Evolutionary conservation across 2,113 vertebrate genomes (phyloP), one percentile per base, ranked within the genome.

Genomic region (Puntigrus tetrazona): DNA sequence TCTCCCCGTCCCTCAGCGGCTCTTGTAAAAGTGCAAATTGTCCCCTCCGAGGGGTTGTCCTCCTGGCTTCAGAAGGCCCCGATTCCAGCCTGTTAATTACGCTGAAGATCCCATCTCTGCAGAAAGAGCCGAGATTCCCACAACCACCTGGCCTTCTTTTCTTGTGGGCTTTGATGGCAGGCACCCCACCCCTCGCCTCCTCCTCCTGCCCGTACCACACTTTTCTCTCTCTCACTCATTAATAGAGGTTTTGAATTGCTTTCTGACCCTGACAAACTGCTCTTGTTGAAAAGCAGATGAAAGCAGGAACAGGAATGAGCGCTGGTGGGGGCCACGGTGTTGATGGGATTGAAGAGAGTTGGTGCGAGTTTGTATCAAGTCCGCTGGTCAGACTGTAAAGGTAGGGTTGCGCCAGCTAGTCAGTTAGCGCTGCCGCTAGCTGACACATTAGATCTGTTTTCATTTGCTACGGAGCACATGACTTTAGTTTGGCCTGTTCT

Each of bases 221-320:
- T 16, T 89, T 88, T 85, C 86, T 81, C 78, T 80, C 83, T 87
- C 91, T 92, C 85, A 79, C 86, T 87, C 90, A 95, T 95, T 95
- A 95, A 92, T 88, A 83, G 73, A 43, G 95, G 96, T 97, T 97
- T 97, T 97, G 94, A 94, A 91, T 97, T 97, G 95, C 96, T 94
- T 91, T 91, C 90, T 87, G 84, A 90, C 92, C 93, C 92, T 89
- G 94, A 94, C 95, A 96, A 95, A 94, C 94, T 92, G 93, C 90
- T 95, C 93, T 92, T 89, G 88, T 95, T 97, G 95, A 95, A 96
- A 96, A 96, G 85, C 92, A 91, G 91, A 91, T 20, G 84, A 89
- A 92, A 91, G 67, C 89, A 93, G 86, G 90, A 55, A 70, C 38
- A 25, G 45, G 63, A 81, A 52, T 81, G 63, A 25, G 45, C 65